Base-by-base conservation (phyloP, 2,888 invertebrate species). In the Hermaeophaga mercurialis region DNA sequence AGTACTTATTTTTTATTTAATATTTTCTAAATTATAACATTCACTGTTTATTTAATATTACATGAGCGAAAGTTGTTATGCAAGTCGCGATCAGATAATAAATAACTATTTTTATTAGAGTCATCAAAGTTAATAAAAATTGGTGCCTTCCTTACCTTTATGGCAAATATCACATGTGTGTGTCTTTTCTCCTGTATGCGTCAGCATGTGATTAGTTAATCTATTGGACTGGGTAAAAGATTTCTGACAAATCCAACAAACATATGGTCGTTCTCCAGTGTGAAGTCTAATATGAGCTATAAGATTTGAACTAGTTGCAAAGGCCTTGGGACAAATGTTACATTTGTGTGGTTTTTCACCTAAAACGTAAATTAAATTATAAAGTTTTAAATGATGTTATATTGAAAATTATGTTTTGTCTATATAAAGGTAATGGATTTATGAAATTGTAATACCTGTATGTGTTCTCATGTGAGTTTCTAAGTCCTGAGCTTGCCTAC, bases 391-490 rank as follows among this genome's bases (percentile, higher is more conserved):
- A 38, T 38, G 17, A 8, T 38, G 7, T 22, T 22, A 5, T 5
- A 7, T 22, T 22, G 4, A 34, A 34, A 2, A 34, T 34, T 34
- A n/a, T n/a, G n/a, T n/a, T n/a, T n/a, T n/a, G n/a, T n/a, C n/a
- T n/a, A n/a, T 4, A 4, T 31, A 1, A 31, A n/a, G 31, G 11
- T 31, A 31, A n/a, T 31, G 1, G 9, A 31, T 6, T 31, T 1
- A 31, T 31, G n/a, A 15, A 17, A 15, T 28, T 17, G 14, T 17
- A 12, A 17, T 59, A 75, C 80, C 80, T 47, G 79, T 80, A 67
- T 81, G 80, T 8, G 78, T 78, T 54, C 79, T 68, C 73, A 78
- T 75, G 63, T 81, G 80, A 56, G 79, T 79, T 26, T 79, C 78
- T 43, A 80, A 69, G 68, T 80, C 79, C 53, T 79, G 79, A 7